Evolutionary conservation across 2,797 vertebrate genomes (phyloP).

Genomic region (Sternotherus odoratus): DNA sequence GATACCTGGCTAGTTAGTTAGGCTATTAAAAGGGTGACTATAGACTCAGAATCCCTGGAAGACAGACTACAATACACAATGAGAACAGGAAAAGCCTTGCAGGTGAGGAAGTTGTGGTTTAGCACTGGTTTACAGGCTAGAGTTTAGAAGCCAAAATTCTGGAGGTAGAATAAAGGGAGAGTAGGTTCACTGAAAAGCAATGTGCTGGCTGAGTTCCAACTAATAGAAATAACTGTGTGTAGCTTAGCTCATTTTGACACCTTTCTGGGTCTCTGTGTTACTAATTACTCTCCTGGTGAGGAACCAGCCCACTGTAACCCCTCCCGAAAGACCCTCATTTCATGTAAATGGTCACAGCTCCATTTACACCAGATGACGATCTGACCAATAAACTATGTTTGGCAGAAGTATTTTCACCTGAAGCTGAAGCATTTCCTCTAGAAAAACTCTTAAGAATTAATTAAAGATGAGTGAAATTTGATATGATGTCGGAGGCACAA

Average conservation of each 20-base stretch:
- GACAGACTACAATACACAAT: not conserved
- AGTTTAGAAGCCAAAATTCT: not conserved
- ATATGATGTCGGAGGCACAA: not conserved
- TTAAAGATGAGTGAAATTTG: not conserved
- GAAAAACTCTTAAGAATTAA: not conserved
- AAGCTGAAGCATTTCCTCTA: fast-evolving
- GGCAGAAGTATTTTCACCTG: not conserved
- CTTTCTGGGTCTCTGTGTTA: not conserved
- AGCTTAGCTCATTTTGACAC: not conserved
- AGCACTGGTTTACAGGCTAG: not conserved
- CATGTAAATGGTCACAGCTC: not conserved
- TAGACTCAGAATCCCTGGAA: not conserved
- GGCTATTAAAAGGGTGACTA: not conserved
- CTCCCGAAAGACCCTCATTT: not conserved
- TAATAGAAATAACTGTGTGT: not conserved
- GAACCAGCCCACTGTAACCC: not conserved
- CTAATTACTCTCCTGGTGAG: not conserved
- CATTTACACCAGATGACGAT: not conserved
- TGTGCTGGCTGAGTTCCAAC: not conserved
- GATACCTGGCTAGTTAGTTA: not conserved
- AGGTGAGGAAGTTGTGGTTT: not conserved
- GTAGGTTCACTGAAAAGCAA: not conserved
- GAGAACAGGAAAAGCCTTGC: not conserved
- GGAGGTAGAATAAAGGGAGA: not conserved
- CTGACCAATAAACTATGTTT: not conserved